phyloP scores from a whole-genome alignment of 2,113 vertebrate species.

The Chroicocephalus ridibundus region DNA sequence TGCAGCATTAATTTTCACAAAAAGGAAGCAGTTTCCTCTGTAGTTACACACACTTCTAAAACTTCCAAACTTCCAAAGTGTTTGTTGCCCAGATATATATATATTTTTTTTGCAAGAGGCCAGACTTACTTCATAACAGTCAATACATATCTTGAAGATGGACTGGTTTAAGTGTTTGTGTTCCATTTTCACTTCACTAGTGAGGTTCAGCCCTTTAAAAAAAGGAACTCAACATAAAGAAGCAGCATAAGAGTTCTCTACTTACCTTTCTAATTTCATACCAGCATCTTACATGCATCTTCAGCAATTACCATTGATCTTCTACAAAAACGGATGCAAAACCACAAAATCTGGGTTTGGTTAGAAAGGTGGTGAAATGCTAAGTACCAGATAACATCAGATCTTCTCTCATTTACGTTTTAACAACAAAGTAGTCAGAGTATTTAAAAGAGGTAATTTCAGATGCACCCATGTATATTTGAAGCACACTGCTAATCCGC shows the following conservation, averaged over 20 bases:
- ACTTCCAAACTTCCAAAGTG: background rate
- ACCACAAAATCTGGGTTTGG: background rate
- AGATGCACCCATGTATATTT: background rate
- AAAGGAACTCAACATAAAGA: background rate
- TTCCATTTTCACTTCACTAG: background rate
- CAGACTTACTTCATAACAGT: background rate
- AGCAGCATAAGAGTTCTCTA: background rate
- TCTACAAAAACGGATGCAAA: background rate
- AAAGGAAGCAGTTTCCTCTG: background rate
- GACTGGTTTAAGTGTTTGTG: background rate
- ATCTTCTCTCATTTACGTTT: background rate
- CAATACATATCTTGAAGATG: background rate
- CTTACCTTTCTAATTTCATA: constrained; percentile 5
- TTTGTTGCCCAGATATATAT: background rate
- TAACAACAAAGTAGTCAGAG: background rate
- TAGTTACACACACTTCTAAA: background rate
- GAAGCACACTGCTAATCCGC: background rate
- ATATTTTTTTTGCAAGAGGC: background rate
- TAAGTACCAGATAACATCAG: background rate
- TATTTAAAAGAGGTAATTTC: background rate
- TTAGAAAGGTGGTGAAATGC: background rate
- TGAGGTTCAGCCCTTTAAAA: background rate
- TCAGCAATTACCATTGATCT: background rate
- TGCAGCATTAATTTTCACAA: background rate
- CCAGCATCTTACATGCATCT: background rate